A percentile compares a stretch with the other conserved stretches of the same genome.
Conservation (phyloP, 1,140 invertebrate genomes). For the Lamellibrachia luymesi region DNA sequence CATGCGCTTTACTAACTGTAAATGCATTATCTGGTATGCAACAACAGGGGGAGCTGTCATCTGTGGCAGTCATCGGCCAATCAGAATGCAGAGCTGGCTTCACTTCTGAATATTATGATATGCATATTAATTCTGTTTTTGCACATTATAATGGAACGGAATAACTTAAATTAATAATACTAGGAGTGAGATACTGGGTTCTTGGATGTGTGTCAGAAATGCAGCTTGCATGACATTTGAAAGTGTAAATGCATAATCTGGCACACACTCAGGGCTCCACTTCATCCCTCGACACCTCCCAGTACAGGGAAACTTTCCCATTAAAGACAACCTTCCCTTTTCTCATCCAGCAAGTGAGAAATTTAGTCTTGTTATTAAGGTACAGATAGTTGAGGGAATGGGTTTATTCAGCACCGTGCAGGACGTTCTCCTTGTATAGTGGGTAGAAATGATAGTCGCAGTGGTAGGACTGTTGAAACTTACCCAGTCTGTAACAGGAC, state of each 20-base stretch:
- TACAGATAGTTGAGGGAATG: neutral
- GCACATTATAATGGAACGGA: no score
- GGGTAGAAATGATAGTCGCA: no score
- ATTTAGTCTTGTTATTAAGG: neutral
- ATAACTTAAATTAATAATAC: neutral
- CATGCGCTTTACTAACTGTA: conserved; percentile 72
- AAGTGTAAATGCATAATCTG: conserved; percentile 26
- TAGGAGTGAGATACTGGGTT: neutral
- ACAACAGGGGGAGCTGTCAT: conserved; percentile 57
- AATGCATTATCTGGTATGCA: conserved; percentile 99
- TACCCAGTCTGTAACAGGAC: no score
- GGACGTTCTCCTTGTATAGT: no score
- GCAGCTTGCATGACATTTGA: neutral
- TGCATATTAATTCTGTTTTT: neutral
- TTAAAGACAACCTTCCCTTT: neutral
- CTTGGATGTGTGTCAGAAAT: neutral
- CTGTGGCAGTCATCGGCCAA: neutral
- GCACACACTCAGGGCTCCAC: conserved; percentile 9
- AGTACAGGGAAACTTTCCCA: neutral
- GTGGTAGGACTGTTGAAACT: no score
- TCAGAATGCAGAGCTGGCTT: neutral
- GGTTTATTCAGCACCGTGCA: no score
- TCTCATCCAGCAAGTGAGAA: neutral
- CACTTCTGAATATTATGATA: neutral
- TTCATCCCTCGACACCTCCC: neutral